Conservation (phyloP, 2,113 vertebrate species). For the Nyctibius bracteatus region DNA sequence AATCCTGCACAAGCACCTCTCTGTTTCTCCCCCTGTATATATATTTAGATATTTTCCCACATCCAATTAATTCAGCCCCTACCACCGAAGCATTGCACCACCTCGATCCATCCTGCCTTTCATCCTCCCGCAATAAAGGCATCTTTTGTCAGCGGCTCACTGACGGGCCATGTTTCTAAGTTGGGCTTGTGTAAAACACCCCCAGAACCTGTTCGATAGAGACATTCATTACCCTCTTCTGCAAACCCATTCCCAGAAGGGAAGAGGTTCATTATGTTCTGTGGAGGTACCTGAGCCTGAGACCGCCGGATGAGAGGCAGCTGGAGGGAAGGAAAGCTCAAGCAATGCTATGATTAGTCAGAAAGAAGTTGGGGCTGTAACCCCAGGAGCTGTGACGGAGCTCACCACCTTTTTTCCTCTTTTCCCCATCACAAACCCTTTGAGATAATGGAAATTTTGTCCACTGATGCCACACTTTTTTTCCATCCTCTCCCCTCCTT, state of each 20-base stretch:
- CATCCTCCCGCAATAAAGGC: slow-evolving; percentile 1
- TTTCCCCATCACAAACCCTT: background rate
- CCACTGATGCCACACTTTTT: background rate
- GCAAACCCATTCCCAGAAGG: background rate
- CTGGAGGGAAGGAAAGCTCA: background rate
- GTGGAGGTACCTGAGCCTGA: background rate
- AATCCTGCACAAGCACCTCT: background rate
- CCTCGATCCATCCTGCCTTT: background rate
- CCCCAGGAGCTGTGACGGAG: background rate
- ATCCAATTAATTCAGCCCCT: slow-evolving; percentile 15
- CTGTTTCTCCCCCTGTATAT: background rate
- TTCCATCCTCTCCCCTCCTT: background rate
- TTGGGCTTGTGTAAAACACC: background rate
- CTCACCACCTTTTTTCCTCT: background rate
- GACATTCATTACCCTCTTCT: background rate
- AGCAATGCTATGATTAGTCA: background rate
- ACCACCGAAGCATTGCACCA: background rate
- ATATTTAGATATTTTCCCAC: slow-evolving; percentile 3
- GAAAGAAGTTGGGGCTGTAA: background rate
- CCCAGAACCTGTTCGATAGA: background rate
- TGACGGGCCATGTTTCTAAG: background rate
- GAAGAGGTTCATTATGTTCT: background rate
- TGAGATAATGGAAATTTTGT: background rate
- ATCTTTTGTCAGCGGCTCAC: background rate
- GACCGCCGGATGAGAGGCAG: background rate